These are phyloP conservation scores for Orientallactaga sibirica DNA, from an alignment of 2,797 vertebrate species.

Conservation along the genomic window DNA sequence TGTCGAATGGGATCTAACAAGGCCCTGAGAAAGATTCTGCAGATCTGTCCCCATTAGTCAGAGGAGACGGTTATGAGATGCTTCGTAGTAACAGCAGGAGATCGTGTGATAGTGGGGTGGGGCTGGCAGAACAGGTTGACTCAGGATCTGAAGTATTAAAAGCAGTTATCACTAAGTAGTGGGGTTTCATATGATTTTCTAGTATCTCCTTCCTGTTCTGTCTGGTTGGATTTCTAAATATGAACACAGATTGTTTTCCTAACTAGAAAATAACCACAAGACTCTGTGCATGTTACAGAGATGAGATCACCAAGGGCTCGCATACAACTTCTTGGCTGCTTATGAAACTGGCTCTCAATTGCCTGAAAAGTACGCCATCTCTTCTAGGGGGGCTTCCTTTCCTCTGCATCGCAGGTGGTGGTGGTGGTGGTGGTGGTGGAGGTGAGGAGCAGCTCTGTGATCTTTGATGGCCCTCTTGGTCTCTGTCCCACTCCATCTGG, in stretches of 20 bases:
- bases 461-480: not conserved
- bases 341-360: not conserved
- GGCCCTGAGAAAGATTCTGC: not conserved
- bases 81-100: not conserved
- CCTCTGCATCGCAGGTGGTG: not conserved
- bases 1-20: not conserved
- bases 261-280: not conserved
- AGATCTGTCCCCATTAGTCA: not conserved
- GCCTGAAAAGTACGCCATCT: not conserved
- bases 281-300: not conserved
- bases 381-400: not conserved
- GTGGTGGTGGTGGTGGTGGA: not conserved
- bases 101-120: not conserved
- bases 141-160: not conserved
- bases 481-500: not conserved
- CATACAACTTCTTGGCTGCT: rapidly evolving
- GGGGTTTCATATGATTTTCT: not conserved
- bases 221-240: not conserved
- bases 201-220: not conserved
- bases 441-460: not conserved
- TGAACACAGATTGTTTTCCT: not conserved
- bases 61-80: not conserved
- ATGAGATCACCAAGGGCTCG: not conserved
- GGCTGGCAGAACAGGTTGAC: too few relatives aligned
- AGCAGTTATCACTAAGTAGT: not conserved